Conservation (phyloP, 1,140 invertebrate species). For the Charaxes varanes region DNA sequence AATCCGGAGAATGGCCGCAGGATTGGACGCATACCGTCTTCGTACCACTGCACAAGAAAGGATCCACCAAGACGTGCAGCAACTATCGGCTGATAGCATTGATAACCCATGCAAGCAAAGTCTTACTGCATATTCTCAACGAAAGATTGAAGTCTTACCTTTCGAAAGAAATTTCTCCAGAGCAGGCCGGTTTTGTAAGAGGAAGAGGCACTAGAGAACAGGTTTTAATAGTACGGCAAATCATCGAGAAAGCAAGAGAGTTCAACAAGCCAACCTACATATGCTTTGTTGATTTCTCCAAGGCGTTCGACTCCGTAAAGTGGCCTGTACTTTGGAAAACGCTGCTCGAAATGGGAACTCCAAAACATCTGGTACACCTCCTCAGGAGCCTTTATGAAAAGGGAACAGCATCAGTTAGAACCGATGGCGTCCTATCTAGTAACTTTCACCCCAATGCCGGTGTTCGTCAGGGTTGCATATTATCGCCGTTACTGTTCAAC, state of each 20-base stretch:
- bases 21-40: too few species aligned
- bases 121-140: too few species aligned
- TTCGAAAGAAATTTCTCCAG: background rate
- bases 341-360: slow-evolving; percentile 20
- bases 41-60: background rate
- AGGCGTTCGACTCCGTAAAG: slow-evolving; percentile 27
- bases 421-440: slow-evolving; percentile 2
- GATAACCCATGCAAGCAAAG: too few species aligned
- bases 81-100: too few species aligned
- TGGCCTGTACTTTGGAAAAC: slow-evolving; percentile 22
- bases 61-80: too few species aligned
- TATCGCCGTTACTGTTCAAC: slow-evolving; percentile 20
- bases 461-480: slow-evolving; percentile 21
- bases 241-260: background rate
- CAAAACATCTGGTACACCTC: slow-evolving; percentile 20
- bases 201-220: background rate
- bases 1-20: too few species aligned
- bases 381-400: slow-evolving; percentile 13
- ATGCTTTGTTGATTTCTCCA: slow-evolving; percentile 23
- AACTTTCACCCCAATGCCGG: slow-evolving; percentile 19
- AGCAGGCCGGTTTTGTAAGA: background rate
- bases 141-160: too few species aligned
- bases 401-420: slow-evolving; percentile 14
- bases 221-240: background rate
- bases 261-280: slow-evolving; percentile 13